Base-by-base conservation (phyloP, 2,888 invertebrate genomes). In the Selenia dentaria region DNA sequence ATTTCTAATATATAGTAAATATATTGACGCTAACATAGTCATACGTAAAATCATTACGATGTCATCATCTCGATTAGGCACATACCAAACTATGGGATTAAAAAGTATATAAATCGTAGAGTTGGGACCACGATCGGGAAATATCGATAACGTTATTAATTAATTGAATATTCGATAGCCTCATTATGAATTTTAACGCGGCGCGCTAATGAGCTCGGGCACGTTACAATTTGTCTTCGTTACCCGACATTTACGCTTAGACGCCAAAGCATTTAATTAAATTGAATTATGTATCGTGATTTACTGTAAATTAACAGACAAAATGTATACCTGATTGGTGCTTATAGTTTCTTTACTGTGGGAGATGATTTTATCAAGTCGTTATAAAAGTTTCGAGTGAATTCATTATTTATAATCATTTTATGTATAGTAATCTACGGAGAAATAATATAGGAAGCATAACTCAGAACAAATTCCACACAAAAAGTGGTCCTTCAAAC, bases 121-220 rank as follows among this genome's bases (percentile, higher is more conserved):
- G 53, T 62, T 59, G 64, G 59, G 53, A 56, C n/a, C 47, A 51
- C 54, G 51, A 39, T 43, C 51, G 57, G 51, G 58, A 59, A 57
- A 50, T 67, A 67, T 70, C 74, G 73, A 78, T 75, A 74, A 70
- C 69, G 68, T 75, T 80, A 81, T 79, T 85, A 83, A 83, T 83
- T 84, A 85, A 83, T 79, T 78, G 78, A 77, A 80, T 79, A 83
- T 77, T 76, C 76, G 69, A 75, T 69, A 61, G 71, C 62, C 75
- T 82, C 78, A 83, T 83, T 84, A 85, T 83, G 84, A 79, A 86
- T 84, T 85, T 85, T 81, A 85, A 85, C 81, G 78, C 74, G 70
- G 59, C 52, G 55, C 57, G 67, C 62, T 83, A 85, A 83, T 83
- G 83, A 83, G 80, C 59, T 54, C 57, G 57, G 65, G 70, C 69